These are phyloP conservation scores for Porites australiensis DNA, from an alignment of 64 coral and sea anemone species.

Conservation along the genomic window DNA sequence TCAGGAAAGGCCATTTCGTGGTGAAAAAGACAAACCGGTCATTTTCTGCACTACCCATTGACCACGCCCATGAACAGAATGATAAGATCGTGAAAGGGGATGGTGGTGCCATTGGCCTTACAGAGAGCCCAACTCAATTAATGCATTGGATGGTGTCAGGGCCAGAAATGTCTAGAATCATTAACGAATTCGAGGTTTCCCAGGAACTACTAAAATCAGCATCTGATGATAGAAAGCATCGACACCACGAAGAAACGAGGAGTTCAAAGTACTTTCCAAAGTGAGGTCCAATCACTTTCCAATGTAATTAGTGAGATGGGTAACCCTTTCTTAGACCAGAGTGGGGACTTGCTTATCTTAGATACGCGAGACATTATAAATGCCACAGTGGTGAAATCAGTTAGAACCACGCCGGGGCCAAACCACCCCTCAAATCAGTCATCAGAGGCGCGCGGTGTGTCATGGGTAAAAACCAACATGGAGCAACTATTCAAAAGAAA, in stretches of 20 bases:
- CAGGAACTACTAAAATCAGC: neutral
- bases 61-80: constrained; percentile 8
- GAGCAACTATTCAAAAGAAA: neutral
- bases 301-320: constrained; percentile 50
- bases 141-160: constrained; percentile 8
- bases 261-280: constrained; percentile 7
- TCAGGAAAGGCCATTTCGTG: constrained; percentile 23
- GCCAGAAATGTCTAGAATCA: constrained; percentile 1
- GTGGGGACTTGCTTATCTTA: constrained; percentile 32
- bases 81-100: neutral
- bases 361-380: constrained; percentile 29
- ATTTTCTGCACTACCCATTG: neutral
- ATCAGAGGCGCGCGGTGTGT: neutral
- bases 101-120: neutral
- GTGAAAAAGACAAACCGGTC: constrained; percentile 14
- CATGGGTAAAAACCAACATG: neutral
- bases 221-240: no score
- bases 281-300: constrained; percentile 14
- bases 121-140: constrained; percentile 12
- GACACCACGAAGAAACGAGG: constrained; percentile 40
- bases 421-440: no score
- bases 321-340: constrained; percentile 45
- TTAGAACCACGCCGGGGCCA: no score
- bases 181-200: constrained; percentile 5
- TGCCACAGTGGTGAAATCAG: neutral